Percentiles rank a stretch among this genome's conserved stretches.
These are phyloP conservation scores for Neodiprion lecontei DNA, from an alignment of 1,140 invertebrate genomes.

Conservation along the genomic window DNA sequence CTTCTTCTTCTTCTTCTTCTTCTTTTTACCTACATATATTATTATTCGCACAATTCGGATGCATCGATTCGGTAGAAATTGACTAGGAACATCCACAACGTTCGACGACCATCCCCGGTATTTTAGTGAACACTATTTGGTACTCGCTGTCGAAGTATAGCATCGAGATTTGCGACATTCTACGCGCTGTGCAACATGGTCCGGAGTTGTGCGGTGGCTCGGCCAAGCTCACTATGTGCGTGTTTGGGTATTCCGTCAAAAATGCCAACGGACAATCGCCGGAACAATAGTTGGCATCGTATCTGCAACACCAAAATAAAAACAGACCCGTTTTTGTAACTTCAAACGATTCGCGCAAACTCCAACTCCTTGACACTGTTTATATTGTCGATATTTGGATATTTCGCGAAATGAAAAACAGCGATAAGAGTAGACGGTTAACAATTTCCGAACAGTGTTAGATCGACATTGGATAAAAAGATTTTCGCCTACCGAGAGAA, in stretches of 20 bases:
- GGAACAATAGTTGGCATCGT: constrained; percentile 96
- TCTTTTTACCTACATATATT: no score
- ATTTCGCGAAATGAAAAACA: no score
- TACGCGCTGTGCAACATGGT: constrained; percentile 89
- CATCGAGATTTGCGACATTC: constrained; percentile 90
- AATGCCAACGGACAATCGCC: constrained; percentile 93
- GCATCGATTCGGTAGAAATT: no score
- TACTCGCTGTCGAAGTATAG: constrained; percentile 90
- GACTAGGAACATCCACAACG: constrained; percentile 89
- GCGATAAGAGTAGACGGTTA: no score
- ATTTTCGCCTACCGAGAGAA: no score
- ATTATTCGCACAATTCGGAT: no score
- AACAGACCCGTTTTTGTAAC: constrained; percentile 4
- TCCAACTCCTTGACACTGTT: neutral
- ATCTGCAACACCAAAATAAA: constrained; percentile 57
- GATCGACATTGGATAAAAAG: no score
- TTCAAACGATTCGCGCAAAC: neutral
- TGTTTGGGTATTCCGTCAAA: constrained; percentile 90
- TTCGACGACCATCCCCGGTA: constrained; percentile 93
- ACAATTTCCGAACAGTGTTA: no score
- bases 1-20: no score
- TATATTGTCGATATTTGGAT: neutral
- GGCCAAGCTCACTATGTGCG: constrained; percentile 84
- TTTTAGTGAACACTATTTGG: constrained; percentile 86
- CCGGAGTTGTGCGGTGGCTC: constrained; percentile 74